These are phyloP conservation scores for Polymixis flavicincta DNA, from an alignment of 2,888 invertebrate genomes.

Conservation along the genomic window DNA sequence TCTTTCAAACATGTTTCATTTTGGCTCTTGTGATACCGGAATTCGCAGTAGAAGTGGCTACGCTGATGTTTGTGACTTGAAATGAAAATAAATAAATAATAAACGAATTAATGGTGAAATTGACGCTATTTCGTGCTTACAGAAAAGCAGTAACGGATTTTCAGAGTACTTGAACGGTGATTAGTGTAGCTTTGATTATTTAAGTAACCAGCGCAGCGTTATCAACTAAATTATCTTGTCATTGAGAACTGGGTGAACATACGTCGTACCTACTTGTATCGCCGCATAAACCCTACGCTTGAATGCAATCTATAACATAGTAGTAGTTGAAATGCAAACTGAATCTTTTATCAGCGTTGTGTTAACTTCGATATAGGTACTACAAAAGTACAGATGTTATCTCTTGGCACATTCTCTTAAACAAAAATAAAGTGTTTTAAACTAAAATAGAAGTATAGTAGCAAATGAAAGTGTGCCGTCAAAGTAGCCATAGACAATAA, in stretches of 20 bases:
- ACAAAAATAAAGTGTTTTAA: neutral
- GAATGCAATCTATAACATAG: constrained; percentile 12
- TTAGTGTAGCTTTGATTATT: constrained; percentile 23
- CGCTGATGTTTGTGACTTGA: too few species aligned
- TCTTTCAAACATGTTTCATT: constrained; percentile 11
- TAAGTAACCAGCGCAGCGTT: constrained; percentile 36
- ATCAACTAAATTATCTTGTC: constrained; percentile 35
- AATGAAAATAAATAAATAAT: too few species aligned
- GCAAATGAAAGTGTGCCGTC: neutral
- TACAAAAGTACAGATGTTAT: neutral
- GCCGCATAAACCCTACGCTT: too few species aligned
- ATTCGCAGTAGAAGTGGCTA: too few species aligned
- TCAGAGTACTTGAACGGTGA: constrained; percentile 26
- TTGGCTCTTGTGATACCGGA: too few species aligned
- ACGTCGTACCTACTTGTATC: too few species aligned
- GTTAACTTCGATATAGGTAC: neutral
- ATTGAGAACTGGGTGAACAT: neutral
- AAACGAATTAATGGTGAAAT: too few species aligned
- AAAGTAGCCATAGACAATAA: constrained; percentile 40
- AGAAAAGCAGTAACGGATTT: constrained; percentile 24
- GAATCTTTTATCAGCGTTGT: neutral
- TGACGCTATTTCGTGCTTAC: constrained; percentile 15
- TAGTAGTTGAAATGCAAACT: neutral
- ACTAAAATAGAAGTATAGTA: neutral
- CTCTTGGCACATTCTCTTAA: neutral